Evolutionary conservation across 2,797 vertebrate species (phyloP).

Genomic region (Coccyzus lansbergi): DNA sequence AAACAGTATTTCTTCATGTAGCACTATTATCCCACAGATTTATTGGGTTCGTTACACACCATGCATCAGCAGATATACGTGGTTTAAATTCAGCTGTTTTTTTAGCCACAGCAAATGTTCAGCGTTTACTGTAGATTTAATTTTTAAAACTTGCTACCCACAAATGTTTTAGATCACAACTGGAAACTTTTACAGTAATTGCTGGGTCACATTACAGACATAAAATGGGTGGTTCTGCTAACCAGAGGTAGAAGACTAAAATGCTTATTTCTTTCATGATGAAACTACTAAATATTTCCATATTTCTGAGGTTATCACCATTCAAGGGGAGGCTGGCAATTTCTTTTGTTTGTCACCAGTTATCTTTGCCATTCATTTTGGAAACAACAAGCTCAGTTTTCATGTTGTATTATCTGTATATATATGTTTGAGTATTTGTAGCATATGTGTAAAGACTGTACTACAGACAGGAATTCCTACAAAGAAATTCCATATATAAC

Average conservation of each 20-base stretch:
- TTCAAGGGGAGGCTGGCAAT: neutral
- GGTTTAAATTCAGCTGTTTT: neutral
- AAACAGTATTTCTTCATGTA: neutral
- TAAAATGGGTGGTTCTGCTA: constrained; percentile 26
- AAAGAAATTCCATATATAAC: neutral
- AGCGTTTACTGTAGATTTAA: neutral
- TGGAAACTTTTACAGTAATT: constrained; percentile 39
- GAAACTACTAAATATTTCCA: constrained; percentile 29
- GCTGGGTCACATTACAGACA: neutral
- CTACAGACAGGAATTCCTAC: neutral
- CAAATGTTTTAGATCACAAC: constrained; percentile 27
- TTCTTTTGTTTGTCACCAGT: neutral
- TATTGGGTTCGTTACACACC: neutral
- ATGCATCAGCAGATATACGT: constrained; percentile 9
- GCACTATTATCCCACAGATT: neutral
- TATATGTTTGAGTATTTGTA: neutral
- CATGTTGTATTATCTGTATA: neutral
- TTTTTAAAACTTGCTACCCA: constrained; percentile 25
- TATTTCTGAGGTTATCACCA: constrained; percentile 9
- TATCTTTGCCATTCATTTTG: neutral
- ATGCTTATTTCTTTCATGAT: constrained; percentile 16
- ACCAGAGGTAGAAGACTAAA: constrained; percentile 28
- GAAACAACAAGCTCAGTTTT: neutral
- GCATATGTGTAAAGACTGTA: neutral
- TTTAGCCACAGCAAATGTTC: neutral